Base-by-base conservation (phyloP, 2,888 invertebrate genomes). In the Caenorhabditis afra region DNA sequence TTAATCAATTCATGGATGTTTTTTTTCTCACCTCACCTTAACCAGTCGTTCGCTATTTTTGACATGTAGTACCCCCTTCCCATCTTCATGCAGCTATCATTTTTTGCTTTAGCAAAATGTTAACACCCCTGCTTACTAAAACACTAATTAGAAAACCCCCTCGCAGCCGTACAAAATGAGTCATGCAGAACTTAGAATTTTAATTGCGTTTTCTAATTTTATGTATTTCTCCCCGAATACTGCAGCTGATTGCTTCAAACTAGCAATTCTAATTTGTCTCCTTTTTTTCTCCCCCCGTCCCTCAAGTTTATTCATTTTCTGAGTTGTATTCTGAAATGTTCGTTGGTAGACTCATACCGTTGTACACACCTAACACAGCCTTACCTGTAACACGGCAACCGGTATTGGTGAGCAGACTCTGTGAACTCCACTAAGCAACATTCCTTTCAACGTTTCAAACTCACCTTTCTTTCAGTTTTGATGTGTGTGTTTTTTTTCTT, bases 1-100 rank as follows among this genome's bases (percentile, higher is more conserved):
- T n/a, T 57, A 22, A 57, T 22, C 49, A 49, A 11, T 18, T 57
- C 57, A 57, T 57, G 55, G 12, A 37, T 57, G 12, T 22, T 44
- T 49, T 16, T 39, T 12, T 61, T 7, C 44, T 18, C 22, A 20
- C 18, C 20, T 41, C n/a, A n/a, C n/a, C n/a, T n/a, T n/a, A n/a
- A n/a, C n/a, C n/a, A n/a, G n/a, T n/a, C n/a, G n/a, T n/a, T n/a
- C n/a, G n/a, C n/a, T n/a, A n/a, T n/a, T n/a, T n/a, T n/a, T n/a
- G n/a, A n/a, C n/a, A n/a, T n/a, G n/a, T n/a, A n/a, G n/a, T n/a
- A n/a, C n/a, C n/a, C n/a, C 16, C 8, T 12, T 44, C 16, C 8
- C 45, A n/a, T 29, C 7, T 7, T 29, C 3, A 29, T 29, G 3
- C 29, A 29, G 7, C 7, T 29, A 29, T 29, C 29, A 29, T 29